phyloP scores from a whole-genome alignment of 2,888 invertebrate species.

The Drosophila multiciliata region DNA sequence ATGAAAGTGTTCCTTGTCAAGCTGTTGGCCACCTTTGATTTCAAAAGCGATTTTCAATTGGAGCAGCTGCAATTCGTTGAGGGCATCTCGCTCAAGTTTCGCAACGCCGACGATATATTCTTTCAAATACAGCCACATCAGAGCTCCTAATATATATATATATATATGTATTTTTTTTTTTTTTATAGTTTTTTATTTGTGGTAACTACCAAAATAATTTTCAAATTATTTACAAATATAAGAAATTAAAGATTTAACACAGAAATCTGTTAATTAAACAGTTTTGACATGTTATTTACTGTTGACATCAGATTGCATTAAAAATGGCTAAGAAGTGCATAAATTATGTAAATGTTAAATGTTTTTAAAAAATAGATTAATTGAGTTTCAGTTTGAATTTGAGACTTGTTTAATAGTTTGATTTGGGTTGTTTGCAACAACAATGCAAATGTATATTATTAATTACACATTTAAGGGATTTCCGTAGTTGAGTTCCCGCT shows the following conservation, averaged over 20 bases:
- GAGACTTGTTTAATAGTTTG: not conserved
- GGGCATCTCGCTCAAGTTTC: conserved; percentile 82
- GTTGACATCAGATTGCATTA: not conserved
- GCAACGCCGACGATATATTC: conserved; percentile 73
- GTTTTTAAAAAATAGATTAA: not conserved
- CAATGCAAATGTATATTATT: no score
- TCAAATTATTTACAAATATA: not conserved
- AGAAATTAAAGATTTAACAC: not conserved
- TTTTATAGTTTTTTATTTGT: not conserved
- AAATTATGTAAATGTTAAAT: no score
- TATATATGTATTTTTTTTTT: not conserved
- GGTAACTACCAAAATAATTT: not conserved
- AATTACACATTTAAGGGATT: no score
- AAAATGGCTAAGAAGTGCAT: not conserved
- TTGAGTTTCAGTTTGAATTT: not conserved
- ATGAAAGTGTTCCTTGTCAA: conserved; percentile 82
- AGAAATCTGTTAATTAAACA: not conserved
- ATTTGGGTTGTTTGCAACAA: not conserved
- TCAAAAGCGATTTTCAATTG: conserved; percentile 74
- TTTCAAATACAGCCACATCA: conserved; percentile 59
- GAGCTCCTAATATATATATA: conserved; percentile 12
- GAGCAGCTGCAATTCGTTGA: conserved; percentile 80
- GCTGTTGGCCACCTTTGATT: conserved; percentile 74
- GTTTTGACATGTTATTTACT: not conserved
- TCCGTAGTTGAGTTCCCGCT: no score